phyloP scores from a whole-genome alignment of 2,113 vertebrate species.

The Corythaeola cristata region DNA sequence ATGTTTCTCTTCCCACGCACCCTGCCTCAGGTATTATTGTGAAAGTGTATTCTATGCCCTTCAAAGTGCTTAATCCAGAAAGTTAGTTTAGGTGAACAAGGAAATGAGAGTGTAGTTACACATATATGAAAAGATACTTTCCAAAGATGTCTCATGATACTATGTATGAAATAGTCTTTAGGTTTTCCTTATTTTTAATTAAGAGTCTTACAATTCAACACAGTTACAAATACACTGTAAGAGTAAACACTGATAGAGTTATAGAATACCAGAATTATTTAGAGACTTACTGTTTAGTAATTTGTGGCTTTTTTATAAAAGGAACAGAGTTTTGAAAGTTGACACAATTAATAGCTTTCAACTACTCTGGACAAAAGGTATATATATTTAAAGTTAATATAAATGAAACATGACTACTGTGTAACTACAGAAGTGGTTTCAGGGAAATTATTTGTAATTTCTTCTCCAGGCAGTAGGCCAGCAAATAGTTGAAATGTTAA shows the following conservation, averaged over 20 bases:
- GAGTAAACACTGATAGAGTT: not conserved
- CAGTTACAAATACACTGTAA: not conserved
- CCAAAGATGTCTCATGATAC: not conserved
- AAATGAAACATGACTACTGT: not conserved
- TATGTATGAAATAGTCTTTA: not conserved
- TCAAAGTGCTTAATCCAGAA: not conserved
- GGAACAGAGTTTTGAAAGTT: not conserved
- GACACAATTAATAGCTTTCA: not conserved
- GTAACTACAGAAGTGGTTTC: slow-evolving; percentile 1
- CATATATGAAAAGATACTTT: not conserved
- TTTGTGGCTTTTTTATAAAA: not conserved
- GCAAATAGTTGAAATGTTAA: slow-evolving; percentile 41
- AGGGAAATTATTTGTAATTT: not conserved
- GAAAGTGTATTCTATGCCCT: not conserved
- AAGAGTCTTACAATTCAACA: not conserved
- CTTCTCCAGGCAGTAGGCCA: not conserved
- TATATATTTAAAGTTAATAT: not conserved
- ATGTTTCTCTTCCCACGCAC: not conserved
- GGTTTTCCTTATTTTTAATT: not conserved
- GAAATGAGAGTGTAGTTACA: not conserved
- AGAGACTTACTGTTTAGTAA: not conserved
- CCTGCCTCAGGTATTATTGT: too few relatives aligned
- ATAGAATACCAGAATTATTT: not conserved
- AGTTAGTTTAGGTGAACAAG: not conserved
- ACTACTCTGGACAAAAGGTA: not conserved